A percentile compares a stretch with the other conserved stretches of the same genome.
phyloP scores from a whole-genome alignment of 2,113 vertebrate species.

The Mola mola region DNA sequence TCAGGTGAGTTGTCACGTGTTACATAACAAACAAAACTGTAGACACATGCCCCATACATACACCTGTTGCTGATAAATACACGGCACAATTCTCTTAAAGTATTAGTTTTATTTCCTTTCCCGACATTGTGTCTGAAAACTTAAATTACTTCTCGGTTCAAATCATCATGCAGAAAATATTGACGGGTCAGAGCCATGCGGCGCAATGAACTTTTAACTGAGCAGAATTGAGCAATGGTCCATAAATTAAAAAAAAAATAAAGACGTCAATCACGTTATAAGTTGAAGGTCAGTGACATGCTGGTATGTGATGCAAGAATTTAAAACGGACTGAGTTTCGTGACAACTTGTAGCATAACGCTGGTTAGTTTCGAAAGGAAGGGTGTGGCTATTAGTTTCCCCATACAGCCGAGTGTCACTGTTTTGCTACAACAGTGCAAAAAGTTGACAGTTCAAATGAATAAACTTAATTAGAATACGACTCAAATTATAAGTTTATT shows the following conservation, averaged over 20 bases:
- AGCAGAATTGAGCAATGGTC: too few relatives aligned
- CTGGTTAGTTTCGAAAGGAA: conserved; percentile 67
- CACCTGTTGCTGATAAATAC: conserved; percentile 39
- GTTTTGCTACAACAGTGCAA: neutral
- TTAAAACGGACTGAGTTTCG: conserved; percentile 1
- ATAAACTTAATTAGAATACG: neutral
- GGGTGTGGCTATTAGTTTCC: conserved; percentile 76
- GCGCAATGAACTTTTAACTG: neutral
- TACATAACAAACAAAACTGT: conserved; percentile 21
- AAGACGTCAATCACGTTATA: rapidly evolving
- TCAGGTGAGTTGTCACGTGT: conserved; percentile 19
- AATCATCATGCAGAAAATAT: neutral
- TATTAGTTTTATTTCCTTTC: too few relatives aligned
- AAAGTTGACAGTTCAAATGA: neutral
- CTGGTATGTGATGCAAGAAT: neutral
- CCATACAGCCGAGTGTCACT: conserved; percentile 7
- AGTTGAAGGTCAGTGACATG: neutral
- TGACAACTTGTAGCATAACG: conserved; percentile 37
- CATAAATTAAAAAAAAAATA: too few relatives aligned
- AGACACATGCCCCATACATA: neutral
- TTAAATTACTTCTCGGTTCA: neutral
- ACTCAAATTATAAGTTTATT: neutral
- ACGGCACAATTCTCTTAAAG: too few relatives aligned
- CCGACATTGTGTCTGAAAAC: too few relatives aligned
- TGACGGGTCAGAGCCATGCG: conserved; percentile 21